Conservation (phyloP, 1,140 invertebrate genomes). For the Ips typographus region DNA sequence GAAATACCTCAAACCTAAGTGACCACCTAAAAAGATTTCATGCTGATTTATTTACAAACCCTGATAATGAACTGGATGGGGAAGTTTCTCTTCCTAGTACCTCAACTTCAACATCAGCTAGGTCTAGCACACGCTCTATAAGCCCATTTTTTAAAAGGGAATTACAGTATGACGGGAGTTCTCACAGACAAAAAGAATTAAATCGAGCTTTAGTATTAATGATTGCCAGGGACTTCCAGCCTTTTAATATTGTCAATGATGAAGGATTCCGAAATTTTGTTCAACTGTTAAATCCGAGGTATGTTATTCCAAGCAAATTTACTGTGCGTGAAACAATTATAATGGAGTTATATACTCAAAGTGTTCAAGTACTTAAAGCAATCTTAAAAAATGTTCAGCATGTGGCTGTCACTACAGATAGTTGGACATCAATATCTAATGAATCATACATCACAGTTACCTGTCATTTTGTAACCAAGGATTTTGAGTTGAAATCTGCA, state of each 20-base stretch:
- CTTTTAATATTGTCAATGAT: conserved; percentile 42
- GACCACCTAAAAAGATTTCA: too few relatives aligned
- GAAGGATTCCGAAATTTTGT: conserved; percentile 38
- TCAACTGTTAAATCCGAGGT: conserved; percentile 36
- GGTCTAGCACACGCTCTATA: too few relatives aligned
- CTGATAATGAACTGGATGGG: too few relatives aligned
- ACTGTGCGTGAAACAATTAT: conserved; percentile 18
- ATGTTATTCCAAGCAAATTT: conserved; percentile 37
- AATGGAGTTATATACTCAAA: conserved; percentile 4
- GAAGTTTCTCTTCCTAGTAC: too few relatives aligned
- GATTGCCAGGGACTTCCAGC: conserved; percentile 39
- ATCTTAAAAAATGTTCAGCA: conserved; percentile 9
- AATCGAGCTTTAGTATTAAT: conserved; percentile 21
- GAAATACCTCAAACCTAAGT: too few relatives aligned
- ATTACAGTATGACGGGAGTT: too few relatives aligned
- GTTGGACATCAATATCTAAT: conserved; percentile 20
- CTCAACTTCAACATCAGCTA: too few relatives aligned
- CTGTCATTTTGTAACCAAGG: conserved; percentile 13
- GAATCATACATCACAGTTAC: conserved; percentile 30
- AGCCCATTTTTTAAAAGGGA: too few relatives aligned
- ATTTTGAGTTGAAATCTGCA: conserved; percentile 18
- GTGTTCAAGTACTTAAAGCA: conserved; percentile 7
- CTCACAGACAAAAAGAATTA: conserved; percentile 5
- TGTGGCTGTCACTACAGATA: conserved; percentile 25
- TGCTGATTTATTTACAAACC: too few relatives aligned